Base-by-base conservation (phyloP, 64 coral and sea anemone genomes). In the Pocillopora damicornis region DNA sequence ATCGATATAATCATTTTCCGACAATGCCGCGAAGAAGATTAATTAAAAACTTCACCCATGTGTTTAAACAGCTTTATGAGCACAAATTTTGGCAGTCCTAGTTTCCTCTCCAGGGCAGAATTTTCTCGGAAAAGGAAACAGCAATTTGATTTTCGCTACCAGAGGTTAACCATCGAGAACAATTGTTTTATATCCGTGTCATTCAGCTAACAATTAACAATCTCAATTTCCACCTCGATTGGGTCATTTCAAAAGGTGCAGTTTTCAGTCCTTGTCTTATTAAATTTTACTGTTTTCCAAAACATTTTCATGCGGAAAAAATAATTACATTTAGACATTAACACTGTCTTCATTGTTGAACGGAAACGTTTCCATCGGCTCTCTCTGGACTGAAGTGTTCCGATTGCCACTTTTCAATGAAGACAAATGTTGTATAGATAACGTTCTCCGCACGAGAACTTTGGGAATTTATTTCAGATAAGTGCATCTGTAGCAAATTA, bases 41-140 rank as follows among this genome's bases (percentile, higher is more conserved):
- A 87, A 92, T 92, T 92, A 86, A 87, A 91, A 92, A 72, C 75
- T 92, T 63, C 56, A 92, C 60, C 80, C 22, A 17, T 22, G 60
- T 92, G 77, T 92, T 92, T 92, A 86, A 87, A 87, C 90, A 92
- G 90, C 90, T 92, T 92, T 77, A 4, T 61, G 35, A 25, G 82
- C 51, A 78, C 86, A 85, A 85, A 85, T 72, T 83, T 85, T 85
- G 81, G 18, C 62, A 85, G 20, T 13, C 22, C 18, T 85, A 36
- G 81, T 85, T 85, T 85, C 61, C 65, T 85, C 42, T 58, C 63
- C 65, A 56, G 58, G 18, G 81, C 38, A 72, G 81, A 57, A 57
- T 42, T 51, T 73, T 72, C 65, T 85, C 64, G 63, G 45, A 15
- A 73, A 72, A 85, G 37, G 64, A 72, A 85, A 73, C 69, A 17